These are phyloP conservation scores for Chrysomela aeneicollis DNA, from an alignment of 2,888 invertebrate genomes.

Conservation along the genomic window DNA sequence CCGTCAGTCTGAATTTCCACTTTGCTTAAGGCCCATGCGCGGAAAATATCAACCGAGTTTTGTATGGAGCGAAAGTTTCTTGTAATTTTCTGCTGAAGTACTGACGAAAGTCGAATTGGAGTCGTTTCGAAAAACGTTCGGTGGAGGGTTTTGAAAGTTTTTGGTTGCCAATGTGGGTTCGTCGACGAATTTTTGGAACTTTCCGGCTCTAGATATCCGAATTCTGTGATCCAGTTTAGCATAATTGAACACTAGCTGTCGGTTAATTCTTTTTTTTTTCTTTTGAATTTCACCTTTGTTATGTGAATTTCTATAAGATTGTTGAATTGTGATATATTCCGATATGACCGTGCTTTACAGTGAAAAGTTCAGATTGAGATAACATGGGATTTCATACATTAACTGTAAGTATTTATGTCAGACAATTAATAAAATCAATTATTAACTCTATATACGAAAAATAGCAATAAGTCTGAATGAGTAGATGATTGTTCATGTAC, in stretches of 20 bases:
- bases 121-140: not conserved
- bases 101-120: not conserved
- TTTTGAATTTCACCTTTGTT: conserved; percentile 19
- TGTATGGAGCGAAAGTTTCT: conserved; percentile 6
- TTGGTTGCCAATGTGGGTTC: conserved; percentile 41
- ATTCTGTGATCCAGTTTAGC: not conserved
- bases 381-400: conserved; percentile 53
- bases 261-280: too few species aligned
- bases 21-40: conserved; percentile 46
- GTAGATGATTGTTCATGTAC: too few species aligned
- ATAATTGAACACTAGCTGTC: not conserved
- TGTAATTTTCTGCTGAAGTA: not conserved
- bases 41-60: conserved; percentile 18
- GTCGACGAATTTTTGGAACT: conserved; percentile 26
- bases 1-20: conserved; percentile 43
- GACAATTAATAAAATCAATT: too few species aligned
- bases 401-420: conserved; percentile 47
- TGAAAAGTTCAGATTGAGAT: conserved; percentile 47
- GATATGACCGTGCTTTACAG: conserved; percentile 38
- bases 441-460: too few species aligned
- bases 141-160: not conserved
- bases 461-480: too few species aligned
- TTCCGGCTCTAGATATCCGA: conserved; percentile 6
- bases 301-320: conserved; percentile 34
- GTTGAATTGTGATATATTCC: conserved; percentile 25